phyloP scores from a whole-genome alignment of 2,888 invertebrate species.

The Drosophila cognata region DNA sequence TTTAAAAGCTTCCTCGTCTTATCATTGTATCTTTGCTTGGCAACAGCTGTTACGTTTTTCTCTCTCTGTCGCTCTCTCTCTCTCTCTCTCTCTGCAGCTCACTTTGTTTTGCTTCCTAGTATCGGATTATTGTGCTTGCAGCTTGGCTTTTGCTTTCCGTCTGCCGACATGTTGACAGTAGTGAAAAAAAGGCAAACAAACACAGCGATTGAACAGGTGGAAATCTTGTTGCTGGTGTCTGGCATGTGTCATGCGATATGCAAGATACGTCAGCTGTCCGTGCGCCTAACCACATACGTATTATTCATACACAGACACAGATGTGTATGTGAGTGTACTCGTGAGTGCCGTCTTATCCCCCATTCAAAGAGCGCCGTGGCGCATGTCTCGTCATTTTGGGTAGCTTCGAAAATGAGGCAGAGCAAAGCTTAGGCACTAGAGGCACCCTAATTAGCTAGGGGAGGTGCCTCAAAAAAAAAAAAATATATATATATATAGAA shows the following conservation, averaged over 20 bases:
- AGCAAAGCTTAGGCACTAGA: constrained; percentile 33
- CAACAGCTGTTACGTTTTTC: constrained; percentile 29
- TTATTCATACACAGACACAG: background rate
- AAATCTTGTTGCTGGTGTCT: constrained; percentile 64
- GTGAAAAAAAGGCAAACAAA: constrained; percentile 31
- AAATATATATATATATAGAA: background rate
- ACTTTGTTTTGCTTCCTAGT: constrained; percentile 30
- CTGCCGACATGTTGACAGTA: constrained; percentile 58
- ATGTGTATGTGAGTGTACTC: constrained; percentile 10
- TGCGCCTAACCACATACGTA: constrained; percentile 1
- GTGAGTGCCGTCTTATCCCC: constrained; percentile 1
- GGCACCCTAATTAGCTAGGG: constrained; percentile 51
- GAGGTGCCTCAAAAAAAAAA: constrained; percentile 3
- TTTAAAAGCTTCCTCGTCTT: background rate
- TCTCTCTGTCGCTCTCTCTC: background rate
- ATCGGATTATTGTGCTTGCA: constrained; percentile 34
- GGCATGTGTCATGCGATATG: constrained; percentile 60
- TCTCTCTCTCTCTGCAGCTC: background rate
- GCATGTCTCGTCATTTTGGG: constrained; percentile 63
- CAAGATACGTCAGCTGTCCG: constrained; percentile 41
- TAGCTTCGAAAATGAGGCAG: constrained; percentile 44
- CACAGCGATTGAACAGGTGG: constrained; percentile 64
- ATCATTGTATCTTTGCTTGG: constrained; percentile 12
- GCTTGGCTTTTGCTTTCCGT: constrained; percentile 26
- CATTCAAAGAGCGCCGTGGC: constrained; percentile 21